Evolutionary conservation across 2,113 vertebrate species (phyloP).

Genomic region (Gasterosteus aculeatus): DNA sequence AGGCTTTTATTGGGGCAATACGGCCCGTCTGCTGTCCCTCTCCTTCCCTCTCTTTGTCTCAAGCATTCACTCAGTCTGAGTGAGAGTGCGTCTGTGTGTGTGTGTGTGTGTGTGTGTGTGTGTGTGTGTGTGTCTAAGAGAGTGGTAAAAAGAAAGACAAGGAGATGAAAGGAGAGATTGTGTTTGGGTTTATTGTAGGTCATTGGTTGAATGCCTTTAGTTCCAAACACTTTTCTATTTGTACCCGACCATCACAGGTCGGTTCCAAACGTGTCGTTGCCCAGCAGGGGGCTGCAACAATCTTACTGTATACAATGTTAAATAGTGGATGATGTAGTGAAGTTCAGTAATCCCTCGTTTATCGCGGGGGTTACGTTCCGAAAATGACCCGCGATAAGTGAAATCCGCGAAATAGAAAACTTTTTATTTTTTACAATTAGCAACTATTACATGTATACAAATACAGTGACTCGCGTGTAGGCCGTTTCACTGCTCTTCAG

Average conservation of each 20-base stretch:
- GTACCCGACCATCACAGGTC: not conserved
- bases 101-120: conserved; percentile 26
- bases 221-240: not conserved
- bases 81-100: conserved; percentile 22
- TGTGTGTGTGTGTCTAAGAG: conserved; percentile 32
- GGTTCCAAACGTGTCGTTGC: not conserved
- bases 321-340: too few relatives aligned
- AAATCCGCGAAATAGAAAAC: too few relatives aligned
- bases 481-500: too few relatives aligned
- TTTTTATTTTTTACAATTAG: too few relatives aligned
- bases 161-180: conserved; percentile 65
- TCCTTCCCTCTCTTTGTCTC: conserved; percentile 51
- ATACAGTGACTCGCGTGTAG: too few relatives aligned
- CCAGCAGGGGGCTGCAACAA: not conserved
- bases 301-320: not conserved
- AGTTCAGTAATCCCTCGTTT: too few relatives aligned
- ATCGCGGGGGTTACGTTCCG: too few relatives aligned
- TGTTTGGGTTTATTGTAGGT: conserved; percentile 25
- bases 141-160: conserved; percentile 29
- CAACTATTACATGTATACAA: too few relatives aligned
- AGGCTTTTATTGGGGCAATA: conserved; percentile 76
- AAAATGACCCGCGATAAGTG: too few relatives aligned
- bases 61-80: conserved; percentile 22
- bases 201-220: not conserved
- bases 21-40: conserved; percentile 64